phyloP scores from a whole-genome alignment of 2,888 invertebrate genomes.

The Sarcophaga caerulescens region DNA sequence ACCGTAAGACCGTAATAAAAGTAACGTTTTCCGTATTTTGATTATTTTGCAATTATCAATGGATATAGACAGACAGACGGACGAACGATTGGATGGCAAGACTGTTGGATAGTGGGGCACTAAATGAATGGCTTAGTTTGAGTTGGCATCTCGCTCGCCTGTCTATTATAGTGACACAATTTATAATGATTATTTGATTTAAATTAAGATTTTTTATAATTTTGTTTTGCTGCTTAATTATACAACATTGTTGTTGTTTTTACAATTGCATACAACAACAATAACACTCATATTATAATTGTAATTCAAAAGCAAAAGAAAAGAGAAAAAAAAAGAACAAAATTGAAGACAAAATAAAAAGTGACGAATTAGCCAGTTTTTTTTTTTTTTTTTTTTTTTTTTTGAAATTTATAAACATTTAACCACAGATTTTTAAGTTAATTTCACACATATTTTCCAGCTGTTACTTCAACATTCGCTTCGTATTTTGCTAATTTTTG shows the following conservation, averaged over 20 bases:
- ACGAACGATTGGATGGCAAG: neutral
- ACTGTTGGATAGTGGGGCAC: neutral
- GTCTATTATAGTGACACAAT: slow-evolving; percentile 39
- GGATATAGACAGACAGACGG: neutral
- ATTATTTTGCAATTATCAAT: slow-evolving; percentile 57
- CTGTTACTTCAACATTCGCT: neutral
- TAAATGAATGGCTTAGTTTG: neutral
- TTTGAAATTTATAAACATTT: no score
- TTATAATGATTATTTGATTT: slow-evolving; percentile 27
- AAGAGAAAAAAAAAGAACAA: neutral
- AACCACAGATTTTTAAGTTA: neutral
- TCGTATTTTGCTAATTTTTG: neutral
- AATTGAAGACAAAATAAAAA: neutral
- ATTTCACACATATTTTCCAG: slow-evolving; percentile 30
- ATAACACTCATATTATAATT: neutral
- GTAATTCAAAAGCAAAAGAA: neutral
- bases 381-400: no score
- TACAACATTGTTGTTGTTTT: neutral
- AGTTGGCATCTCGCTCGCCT: neutral
- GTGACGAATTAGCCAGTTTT: slow-evolving; percentile 25
- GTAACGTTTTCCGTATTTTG: slow-evolving; percentile 57
- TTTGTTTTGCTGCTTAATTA: slow-evolving; percentile 5
- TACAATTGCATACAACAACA: neutral
- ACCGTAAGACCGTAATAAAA: slow-evolving; percentile 11
- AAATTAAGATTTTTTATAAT: neutral